Conservation (phyloP, 2,797 vertebrate genomes). For the Melanotaenia parkinsoni region DNA sequence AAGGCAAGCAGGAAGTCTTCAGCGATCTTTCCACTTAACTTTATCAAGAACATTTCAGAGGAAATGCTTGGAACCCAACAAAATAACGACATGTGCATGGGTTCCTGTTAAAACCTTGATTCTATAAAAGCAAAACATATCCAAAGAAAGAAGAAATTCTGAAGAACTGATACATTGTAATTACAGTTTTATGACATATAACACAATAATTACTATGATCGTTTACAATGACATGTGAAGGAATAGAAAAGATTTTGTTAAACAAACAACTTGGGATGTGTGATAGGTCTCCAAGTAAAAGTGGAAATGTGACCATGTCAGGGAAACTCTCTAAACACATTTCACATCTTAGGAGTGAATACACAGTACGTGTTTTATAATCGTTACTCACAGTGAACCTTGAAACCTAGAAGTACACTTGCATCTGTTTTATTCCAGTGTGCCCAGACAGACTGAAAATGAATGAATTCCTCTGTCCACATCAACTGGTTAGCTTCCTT, state of each 20-base stretch:
- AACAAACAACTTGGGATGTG: not conserved
- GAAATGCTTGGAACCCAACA: not conserved
- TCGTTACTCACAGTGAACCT: not conserved
- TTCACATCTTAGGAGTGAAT: not conserved
- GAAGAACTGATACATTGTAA: not conserved
- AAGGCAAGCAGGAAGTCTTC: constrained; percentile 41
- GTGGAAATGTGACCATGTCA: not conserved
- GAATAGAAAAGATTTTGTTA: too few relatives aligned
- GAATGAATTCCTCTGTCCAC: constrained; percentile 22
- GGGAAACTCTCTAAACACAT: not conserved
- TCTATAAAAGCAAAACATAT: constrained; percentile 5
- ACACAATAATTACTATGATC: not conserved
- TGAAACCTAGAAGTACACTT: not conserved
- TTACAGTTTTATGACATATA: not conserved
- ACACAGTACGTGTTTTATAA: not conserved
- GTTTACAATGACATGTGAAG: not conserved
- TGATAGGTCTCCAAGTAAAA: not conserved
- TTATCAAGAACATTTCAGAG: constrained; percentile 25
- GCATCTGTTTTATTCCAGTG: constrained; percentile 3
- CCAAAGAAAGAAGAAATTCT: not conserved
- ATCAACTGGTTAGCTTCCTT: constrained; percentile 19
- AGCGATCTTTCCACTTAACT: constrained; percentile 10
- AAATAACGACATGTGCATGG: constrained; percentile 2
- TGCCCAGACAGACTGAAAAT: not conserved
- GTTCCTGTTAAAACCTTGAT: not conserved